Percentiles rank a stretch among this genome's conserved stretches.
phyloP scores from a whole-genome alignment of 2,888 invertebrate species.

The Syrphus vitripennis region DNA sequence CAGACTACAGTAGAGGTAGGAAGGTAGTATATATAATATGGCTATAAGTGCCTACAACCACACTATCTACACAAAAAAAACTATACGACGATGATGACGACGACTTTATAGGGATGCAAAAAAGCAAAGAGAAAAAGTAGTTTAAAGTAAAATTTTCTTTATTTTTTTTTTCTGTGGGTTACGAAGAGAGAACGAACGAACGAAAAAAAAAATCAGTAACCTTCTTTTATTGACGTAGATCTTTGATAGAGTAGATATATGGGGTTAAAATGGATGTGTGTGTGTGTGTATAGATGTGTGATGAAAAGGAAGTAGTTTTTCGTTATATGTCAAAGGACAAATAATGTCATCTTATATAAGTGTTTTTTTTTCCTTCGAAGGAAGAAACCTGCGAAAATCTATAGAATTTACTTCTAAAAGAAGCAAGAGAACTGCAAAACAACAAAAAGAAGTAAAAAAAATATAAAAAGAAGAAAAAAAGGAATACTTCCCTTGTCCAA shows the following conservation, averaged over 20 bases:
- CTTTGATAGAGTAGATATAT: not conserved
- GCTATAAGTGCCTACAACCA: not conserved
- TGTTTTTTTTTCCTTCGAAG: not conserved
- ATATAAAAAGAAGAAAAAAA: no score
- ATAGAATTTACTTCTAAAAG: slow-evolving; percentile 19
- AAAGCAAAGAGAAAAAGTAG: not conserved
- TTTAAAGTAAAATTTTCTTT: slow-evolving; percentile 29
- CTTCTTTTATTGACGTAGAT: slow-evolving; percentile 36
- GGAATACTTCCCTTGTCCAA: slow-evolving; percentile 13
- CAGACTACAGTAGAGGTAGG: no score
- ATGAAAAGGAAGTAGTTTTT: slow-evolving; percentile 5
- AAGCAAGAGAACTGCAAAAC: slow-evolving; percentile 9
- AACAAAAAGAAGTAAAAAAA: not conserved
- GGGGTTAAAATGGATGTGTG: not conserved
- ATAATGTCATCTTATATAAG: slow-evolving; percentile 55
- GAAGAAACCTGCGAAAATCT: slow-evolving; percentile 42
- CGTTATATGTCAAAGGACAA: slow-evolving; percentile 49
- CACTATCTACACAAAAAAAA: not conserved
- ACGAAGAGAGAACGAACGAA: not conserved
- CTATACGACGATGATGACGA: not conserved
- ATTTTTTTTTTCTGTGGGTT: not conserved
- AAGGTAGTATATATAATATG: no score
- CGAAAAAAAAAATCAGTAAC: not conserved
- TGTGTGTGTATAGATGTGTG: not conserved
- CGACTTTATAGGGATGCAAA: not conserved